Base-by-base conservation (phyloP, 1,140 invertebrate genomes). In the Berghia stephanieae region DNA sequence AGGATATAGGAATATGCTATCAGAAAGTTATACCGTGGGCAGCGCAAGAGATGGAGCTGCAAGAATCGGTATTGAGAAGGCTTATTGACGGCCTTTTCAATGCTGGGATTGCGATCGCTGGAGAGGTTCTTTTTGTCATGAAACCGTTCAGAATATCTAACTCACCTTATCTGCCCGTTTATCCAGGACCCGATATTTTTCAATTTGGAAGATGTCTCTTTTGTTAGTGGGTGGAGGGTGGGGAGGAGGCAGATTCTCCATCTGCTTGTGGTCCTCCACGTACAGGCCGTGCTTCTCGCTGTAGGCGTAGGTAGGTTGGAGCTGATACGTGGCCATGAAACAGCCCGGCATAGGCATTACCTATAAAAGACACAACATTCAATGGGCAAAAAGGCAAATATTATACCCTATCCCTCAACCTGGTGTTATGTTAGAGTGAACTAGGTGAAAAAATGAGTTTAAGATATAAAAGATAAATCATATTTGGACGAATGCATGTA, bases 311-410 rank as follows among this genome's bases (percentile, higher is more conserved):
- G 66, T 69, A 3, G 83, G 80, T 42, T 80, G 77, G 13, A 84
- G 75, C 66, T 80, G 80, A 75, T 82, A 84, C 0, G 83, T 84
- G 38, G 83, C 75, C 10, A 84, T 63, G 55, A 84, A 77, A 55
- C 80, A 78, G n/a, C 81, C 82, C 6, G 67, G 43, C 8, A 77
- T 43, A 27, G 27, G 31, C 75, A 55, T 70, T 3, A 42, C 18
- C 75, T 77, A 68, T 16, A 71, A 71, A n/a, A n/a, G n/a, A n/a
- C n/a, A n/a, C n/a, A n/a, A n/a, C n/a, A n/a, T n/a, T n/a, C n/a
- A n/a, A n/a, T n/a, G n/a, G n/a, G n/a, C n/a, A n/a, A n/a, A n/a
- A n/a, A n/a, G n/a, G n/a, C n/a, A n/a, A n/a, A n/a, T n/a, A n/a
- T n/a, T n/a, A n/a, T n/a, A n/a, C n/a, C n/a, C n/a, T n/a, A n/a